phyloP scores from a whole-genome alignment of 1,140 invertebrate genomes.

The Drosophila burlai region DNA sequence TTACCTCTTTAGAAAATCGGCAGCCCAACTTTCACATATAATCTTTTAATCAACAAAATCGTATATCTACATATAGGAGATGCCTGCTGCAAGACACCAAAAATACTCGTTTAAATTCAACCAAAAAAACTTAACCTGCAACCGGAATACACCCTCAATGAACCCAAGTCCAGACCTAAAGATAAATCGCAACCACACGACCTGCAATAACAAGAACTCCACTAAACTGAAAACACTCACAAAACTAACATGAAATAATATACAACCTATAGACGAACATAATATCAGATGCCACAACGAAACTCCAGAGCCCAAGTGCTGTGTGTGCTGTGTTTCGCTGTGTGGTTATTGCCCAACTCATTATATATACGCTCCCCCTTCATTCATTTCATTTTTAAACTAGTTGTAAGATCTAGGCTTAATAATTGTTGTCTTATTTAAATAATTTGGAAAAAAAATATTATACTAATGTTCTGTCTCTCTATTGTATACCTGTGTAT shows the following conservation, averaged over 20 bases:
- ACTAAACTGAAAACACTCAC: slow-evolving; percentile 9
- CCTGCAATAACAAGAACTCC: slow-evolving; percentile 6
- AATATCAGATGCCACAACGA: slow-evolving; percentile 8
- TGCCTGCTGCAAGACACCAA: slow-evolving; percentile 1
- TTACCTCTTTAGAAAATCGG: not conserved
- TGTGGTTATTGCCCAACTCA: slow-evolving; percentile 24
- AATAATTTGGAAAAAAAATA: slow-evolving; percentile 62
- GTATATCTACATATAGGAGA: slow-evolving; percentile 1
- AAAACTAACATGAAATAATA: slow-evolving; percentile 43
- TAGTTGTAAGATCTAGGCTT: slow-evolving; percentile 69
- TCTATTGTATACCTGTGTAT: slow-evolving; percentile 82
- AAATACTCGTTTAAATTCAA: slow-evolving; percentile 5
- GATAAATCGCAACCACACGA: slow-evolving; percentile 6
- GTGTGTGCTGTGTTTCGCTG: slow-evolving; percentile 39
- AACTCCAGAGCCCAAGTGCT: slow-evolving; percentile 10
- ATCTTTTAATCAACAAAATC: slow-evolving; percentile 12
- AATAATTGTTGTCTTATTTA: slow-evolving; percentile 78
- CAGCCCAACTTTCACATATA: not conserved
- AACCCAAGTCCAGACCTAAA: not conserved
- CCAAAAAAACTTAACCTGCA: not conserved
- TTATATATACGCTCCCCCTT: slow-evolving; percentile 13
- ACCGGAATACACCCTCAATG: slow-evolving; percentile 5
- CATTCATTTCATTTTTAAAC: slow-evolving; percentile 47
- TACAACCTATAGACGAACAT: slow-evolving; percentile 26
- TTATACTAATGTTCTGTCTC: slow-evolving; percentile 81